Evolutionary conservation across 1,140 invertebrate species (phyloP).

Genomic region (Delia radicum): DNA sequence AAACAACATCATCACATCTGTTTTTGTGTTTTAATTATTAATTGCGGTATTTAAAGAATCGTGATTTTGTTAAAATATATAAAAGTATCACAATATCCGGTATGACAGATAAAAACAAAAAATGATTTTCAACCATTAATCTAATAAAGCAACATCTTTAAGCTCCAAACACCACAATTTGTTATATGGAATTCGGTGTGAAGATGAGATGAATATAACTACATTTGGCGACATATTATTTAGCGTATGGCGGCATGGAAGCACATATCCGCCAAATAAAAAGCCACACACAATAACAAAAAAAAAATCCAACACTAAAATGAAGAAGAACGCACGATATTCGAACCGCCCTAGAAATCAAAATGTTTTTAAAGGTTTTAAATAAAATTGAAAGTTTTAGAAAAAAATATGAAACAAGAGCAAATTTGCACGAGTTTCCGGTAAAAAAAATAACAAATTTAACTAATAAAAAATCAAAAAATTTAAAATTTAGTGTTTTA

Average conservation of each 20-base stretch:
- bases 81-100: constrained; percentile 17
- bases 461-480: too few relatives aligned
- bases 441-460: too few relatives aligned
- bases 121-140: constrained; percentile 7
- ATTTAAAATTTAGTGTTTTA: too few relatives aligned
- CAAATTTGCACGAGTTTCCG: constrained; percentile 1
- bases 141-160: background rate
- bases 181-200: background rate
- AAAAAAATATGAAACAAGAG: background rate
- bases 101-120: background rate
- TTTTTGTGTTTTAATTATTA: constrained; percentile 11
- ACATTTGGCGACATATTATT: constrained; percentile 20
- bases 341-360: background rate
- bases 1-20: background rate
- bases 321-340: background rate
- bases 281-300: background rate
- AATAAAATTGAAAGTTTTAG: background rate
- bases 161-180: background rate
- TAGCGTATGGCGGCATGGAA: constrained; percentile 20
- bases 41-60: constrained; percentile 1
- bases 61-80: background rate
- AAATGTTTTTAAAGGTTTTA: background rate
- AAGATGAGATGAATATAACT: background rate
- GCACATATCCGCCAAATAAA: constrained; percentile 20
- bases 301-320: background rate